A percentile compares a stretch with the other conserved stretches of the same genome.
These are phyloP conservation scores for Squalus acanthias DNA, from an alignment of 2,797 vertebrate species.

Conservation along the genomic window DNA sequence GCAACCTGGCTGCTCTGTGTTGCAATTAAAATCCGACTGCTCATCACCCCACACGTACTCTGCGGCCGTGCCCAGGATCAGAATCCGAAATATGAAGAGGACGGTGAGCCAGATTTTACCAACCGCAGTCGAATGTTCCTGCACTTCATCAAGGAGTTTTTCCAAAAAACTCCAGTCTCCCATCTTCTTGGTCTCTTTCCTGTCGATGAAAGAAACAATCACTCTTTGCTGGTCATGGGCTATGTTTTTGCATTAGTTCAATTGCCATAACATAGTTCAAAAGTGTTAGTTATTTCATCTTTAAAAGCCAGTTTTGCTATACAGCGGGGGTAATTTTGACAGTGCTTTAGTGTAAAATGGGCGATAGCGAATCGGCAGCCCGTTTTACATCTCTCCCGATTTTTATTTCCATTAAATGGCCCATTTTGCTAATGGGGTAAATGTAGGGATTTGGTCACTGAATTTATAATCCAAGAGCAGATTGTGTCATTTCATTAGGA, in stretches of 20 bases:
- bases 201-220: not conserved
- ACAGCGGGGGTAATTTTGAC: not conserved
- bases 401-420: not conserved
- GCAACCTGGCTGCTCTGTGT: constrained; percentile 70
- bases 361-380: not conserved
- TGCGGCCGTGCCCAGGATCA: constrained; percentile 64
- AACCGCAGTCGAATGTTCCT: constrained; percentile 68
- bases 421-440: not conserved
- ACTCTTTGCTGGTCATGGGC: not conserved
- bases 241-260: not conserved
- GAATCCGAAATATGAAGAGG: constrained; percentile 72
- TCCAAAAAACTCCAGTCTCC: constrained; percentile 76
- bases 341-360: not conserved
- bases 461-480: not conserved
- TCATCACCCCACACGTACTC: constrained; percentile 77
- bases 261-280: not conserved
- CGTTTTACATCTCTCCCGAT: not conserved
- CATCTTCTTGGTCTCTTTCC: constrained; percentile 45
- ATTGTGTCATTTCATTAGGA: not conserved
- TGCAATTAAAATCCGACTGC: constrained; percentile 65
- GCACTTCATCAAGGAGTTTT: constrained; percentile 70
- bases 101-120: constrained; percentile 72
- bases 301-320: not conserved
- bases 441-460: not conserved
- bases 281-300: not conserved